Evolutionary conservation across 2,113 vertebrate species (phyloP), one percentile per base, ranked within the genome.

Genomic region (Tetrao urogallus): DNA sequence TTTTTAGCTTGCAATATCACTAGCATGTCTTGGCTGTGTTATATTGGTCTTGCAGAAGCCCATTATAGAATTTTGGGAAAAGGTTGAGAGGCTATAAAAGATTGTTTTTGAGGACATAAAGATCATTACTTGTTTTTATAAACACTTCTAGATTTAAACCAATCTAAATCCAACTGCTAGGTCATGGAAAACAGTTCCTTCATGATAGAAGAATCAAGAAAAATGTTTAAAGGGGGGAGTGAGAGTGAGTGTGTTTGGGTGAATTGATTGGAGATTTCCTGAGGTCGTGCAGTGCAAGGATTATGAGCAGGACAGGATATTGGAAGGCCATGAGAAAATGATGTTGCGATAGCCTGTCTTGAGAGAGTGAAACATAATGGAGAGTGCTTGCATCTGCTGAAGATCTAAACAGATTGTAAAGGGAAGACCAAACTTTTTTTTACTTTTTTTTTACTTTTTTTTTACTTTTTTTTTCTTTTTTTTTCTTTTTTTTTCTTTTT

Each of bases 21-120:
- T 88, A 87, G 86, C 58, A 25, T 84, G 77, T 84, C 89, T 87
- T 82, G 87, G 86, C 72, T 56, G 40, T 93, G 66, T 96, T 96
- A 94, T 92, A 28, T 66, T 79, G 81, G 45, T 67, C 74, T 89
- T 0, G 2, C 64, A 8, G 18, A 89, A 89, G 48, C 82, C 45
- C 48, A 61, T 27, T 83, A 84, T 80, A 70, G 38, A 74, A 48
- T 80, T 93, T 56, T 75, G 43, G 80, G 65, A 67, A 76, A 52
- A 93, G 72, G 61, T 67, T 88, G 60, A 86, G 48, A 84, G 83
- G 78, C 36, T 79, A 42, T 28, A 34, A 91, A 73, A 73, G 7
- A 38, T 87, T 95, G 54, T 48, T 96, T 90, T 79, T 54, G 24
- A 60, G 14, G 66, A 42, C 38, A 70, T 73, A 74, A 93, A 85